Conservation (phyloP, 2,113 vertebrate genomes). For the Chlorodrepanis virens region DNA sequence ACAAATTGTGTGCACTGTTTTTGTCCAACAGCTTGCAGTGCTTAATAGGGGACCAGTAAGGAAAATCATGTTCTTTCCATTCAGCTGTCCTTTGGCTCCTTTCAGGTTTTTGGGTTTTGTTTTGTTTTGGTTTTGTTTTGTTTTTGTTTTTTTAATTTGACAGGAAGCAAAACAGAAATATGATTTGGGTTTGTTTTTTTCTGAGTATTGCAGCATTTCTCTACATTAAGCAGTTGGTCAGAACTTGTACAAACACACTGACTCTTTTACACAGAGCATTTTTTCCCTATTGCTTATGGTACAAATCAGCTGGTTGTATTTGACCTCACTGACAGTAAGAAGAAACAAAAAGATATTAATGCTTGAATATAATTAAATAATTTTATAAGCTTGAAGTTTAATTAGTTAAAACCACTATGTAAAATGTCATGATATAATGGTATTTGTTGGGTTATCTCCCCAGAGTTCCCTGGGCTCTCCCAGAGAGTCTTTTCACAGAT, state of each 20-base stretch:
- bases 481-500: not conserved
- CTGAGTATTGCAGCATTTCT: not conserved
- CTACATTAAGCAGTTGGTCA: not conserved
- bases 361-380: not conserved
- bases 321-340: not conserved
- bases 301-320: not conserved
- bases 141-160: not conserved
- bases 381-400: not conserved
- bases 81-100: not conserved
- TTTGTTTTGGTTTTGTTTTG: not conserved
- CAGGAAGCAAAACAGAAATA: not conserved
- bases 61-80: not conserved
- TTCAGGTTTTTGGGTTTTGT: not conserved
- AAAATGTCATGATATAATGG: rapidly evolving
- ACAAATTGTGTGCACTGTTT: not conserved
- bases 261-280: not conserved
- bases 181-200: not conserved
- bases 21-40: not conserved
- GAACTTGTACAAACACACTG: not conserved
- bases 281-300: not conserved
- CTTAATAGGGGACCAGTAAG: not conserved
- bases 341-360: not conserved
- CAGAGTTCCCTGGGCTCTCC: not conserved
- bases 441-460: not conserved
- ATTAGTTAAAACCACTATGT: not conserved